phyloP scores from a whole-genome alignment of 2,797 vertebrate genomes.

The Gymnodraco acuticeps region DNA sequence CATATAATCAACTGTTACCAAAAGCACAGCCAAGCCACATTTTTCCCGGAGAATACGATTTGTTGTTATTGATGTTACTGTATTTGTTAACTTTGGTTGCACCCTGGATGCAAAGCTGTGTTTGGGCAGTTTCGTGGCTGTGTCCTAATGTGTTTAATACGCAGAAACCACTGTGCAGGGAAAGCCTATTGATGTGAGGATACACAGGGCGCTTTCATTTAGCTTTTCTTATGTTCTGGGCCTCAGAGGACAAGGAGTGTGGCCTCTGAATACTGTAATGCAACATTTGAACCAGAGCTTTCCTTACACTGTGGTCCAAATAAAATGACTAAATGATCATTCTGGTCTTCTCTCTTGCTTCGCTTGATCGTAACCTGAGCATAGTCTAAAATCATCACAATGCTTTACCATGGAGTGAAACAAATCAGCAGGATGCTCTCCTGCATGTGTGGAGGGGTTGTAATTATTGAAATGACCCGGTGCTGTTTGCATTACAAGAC shows the following conservation, averaged over 20 bases:
- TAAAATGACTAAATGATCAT: not conserved
- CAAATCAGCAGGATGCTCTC: too few species aligned
- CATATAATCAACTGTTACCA: constrained; percentile 69
- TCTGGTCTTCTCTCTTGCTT: not conserved
- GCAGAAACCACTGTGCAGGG: constrained; percentile 52
- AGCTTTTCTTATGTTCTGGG: constrained; percentile 33
- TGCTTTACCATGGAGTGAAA: not conserved
- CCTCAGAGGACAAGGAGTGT: constrained; percentile 9
- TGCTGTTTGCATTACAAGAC: not conserved
- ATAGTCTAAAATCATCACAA: not conserved
- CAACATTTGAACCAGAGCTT: constrained; percentile 15
- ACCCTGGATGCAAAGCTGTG: not conserved
- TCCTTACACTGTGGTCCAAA: constrained; percentile 1
- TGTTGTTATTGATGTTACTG: constrained; percentile 36
- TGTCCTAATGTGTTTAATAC: constrained; percentile 22
- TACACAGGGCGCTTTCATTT: not conserved
- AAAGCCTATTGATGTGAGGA: constrained; percentile 50
- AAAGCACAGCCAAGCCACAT: constrained; percentile 53
- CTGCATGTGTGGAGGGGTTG: not conserved
- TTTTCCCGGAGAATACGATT: constrained; percentile 48
- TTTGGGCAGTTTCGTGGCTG: constrained; percentile 1
- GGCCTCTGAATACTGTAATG: constrained; percentile 32
- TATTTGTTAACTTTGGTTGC: constrained; percentile 8
- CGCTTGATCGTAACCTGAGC: not conserved
- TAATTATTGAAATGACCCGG: not conserved